Conservation (phyloP, 2,113 vertebrate genomes). For the Shinisaurus crocodilurus region DNA sequence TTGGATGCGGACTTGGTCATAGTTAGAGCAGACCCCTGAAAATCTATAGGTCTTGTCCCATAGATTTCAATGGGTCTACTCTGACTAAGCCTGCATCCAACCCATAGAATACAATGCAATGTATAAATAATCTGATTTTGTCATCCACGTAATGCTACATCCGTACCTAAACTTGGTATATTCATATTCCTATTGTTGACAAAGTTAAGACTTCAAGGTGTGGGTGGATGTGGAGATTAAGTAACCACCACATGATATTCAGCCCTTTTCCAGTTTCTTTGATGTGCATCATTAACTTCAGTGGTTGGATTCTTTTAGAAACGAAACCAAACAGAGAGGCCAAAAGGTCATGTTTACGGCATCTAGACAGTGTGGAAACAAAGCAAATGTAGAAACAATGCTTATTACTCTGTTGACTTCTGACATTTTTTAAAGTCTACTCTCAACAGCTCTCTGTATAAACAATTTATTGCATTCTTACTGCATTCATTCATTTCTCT, state of each 20-base stretch:
- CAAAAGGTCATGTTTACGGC: not conserved
- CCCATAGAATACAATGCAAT: not conserved
- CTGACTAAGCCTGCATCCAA: not conserved
- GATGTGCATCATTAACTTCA: not conserved
- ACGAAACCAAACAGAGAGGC: not conserved
- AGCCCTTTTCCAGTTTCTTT: not conserved
- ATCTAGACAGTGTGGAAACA: not conserved
- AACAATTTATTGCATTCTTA: not conserved
- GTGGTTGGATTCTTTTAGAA: not conserved
- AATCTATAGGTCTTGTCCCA: not conserved
- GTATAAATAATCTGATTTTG: not conserved
- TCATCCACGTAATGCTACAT: not conserved
- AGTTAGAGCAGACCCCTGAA: not conserved
- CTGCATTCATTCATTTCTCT: not conserved
- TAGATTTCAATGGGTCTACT: not conserved
- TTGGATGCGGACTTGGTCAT: too few relatives aligned
- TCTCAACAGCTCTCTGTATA: not conserved
- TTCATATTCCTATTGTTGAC: not conserved
- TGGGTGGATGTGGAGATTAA: not conserved
- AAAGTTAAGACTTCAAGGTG: not conserved
- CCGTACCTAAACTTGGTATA: not conserved
- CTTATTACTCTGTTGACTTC: not conserved
- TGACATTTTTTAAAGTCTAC: not conserved
- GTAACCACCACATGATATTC: rapidly evolving
- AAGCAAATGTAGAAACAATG: constrained; percentile 2